Evolutionary conservation across 2,113 vertebrate genomes (phyloP).

Genomic region (Aspiorhynchus laticeps): DNA sequence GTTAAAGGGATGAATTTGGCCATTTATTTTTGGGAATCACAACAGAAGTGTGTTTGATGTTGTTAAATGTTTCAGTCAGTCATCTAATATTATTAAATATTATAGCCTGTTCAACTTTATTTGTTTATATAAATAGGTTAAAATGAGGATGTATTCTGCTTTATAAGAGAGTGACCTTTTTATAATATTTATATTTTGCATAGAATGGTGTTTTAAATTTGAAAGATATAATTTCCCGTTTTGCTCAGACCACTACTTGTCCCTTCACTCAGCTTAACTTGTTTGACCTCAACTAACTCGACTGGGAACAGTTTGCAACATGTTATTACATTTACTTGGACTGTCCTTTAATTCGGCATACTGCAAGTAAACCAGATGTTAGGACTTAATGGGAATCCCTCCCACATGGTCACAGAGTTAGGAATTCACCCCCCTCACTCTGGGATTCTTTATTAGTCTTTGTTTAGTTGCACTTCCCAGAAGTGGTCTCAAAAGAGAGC

Average conservation of each 20-base stretch:
- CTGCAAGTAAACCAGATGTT: slow-evolving; percentile 16
- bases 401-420: neutral
- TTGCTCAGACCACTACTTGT: neutral
- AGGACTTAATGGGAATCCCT: neutral
- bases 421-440: neutral
- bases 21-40: too few relatives aligned
- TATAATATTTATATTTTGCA: neutral
- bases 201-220: neutral
- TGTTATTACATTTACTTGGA: neutral
- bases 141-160: too few relatives aligned
- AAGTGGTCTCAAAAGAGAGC: neutral
- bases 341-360: neutral
- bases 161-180: too few relatives aligned
- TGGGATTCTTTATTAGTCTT: slow-evolving; percentile 30
- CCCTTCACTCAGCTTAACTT: neutral
- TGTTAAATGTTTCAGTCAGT: too few relatives aligned
- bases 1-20: too few relatives aligned
- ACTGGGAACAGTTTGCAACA: neutral
- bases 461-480: slow-evolving; percentile 17
- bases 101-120: too few relatives aligned
- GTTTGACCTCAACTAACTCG: neutral
- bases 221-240: neutral
- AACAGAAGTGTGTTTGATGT: too few relatives aligned
- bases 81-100: too few relatives aligned
- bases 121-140: too few relatives aligned